These are phyloP conservation scores for Tragelaphus strepsiceros DNA, from an alignment of 2,113 vertebrate genomes.

Conservation along the genomic window DNA sequence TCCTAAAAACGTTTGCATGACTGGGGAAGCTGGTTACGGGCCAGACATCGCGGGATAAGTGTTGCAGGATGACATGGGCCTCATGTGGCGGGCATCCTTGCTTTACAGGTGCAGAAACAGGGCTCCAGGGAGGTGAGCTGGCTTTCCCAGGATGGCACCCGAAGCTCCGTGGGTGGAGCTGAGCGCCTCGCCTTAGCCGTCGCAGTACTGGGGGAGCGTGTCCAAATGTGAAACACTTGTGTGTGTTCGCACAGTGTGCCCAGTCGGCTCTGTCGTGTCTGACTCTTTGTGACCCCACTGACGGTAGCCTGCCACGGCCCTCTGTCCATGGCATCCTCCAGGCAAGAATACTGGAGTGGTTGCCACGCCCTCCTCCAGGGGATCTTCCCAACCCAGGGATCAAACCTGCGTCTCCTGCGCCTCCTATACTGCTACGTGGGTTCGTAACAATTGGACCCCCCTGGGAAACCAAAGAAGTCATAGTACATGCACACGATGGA, in stretches of 20 bases:
- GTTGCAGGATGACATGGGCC: not conserved
- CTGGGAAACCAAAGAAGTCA: not conserved
- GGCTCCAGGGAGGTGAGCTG: not conserved
- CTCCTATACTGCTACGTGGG: not conserved
- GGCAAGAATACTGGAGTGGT: not conserved
- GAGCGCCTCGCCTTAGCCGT: fast-evolving
- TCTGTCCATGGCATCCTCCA: not conserved
- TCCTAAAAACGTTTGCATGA: fast-evolving
- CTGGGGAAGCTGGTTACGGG: fast-evolving
- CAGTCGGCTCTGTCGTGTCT: not conserved
- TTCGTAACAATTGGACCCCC: not conserved
- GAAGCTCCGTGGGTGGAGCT: not conserved
- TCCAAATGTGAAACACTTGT: fast-evolving
- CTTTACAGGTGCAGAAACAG: not conserved
- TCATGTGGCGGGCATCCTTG: fast-evolving
- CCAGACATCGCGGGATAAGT: fast-evolving
- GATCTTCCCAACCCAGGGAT: not conserved
- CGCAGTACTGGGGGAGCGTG: fast-evolving
- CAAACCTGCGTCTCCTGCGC: fast-evolving
- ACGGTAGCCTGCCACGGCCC: not conserved
- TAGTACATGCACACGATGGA: not conserved
- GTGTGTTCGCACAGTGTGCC: not conserved
- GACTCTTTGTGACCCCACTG: not conserved
- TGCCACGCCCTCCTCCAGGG: not conserved
- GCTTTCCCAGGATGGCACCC: no score